Evolutionary conservation across 2,888 invertebrate genomes (phyloP).

Genomic region (Cyclophora punctaria): DNA sequence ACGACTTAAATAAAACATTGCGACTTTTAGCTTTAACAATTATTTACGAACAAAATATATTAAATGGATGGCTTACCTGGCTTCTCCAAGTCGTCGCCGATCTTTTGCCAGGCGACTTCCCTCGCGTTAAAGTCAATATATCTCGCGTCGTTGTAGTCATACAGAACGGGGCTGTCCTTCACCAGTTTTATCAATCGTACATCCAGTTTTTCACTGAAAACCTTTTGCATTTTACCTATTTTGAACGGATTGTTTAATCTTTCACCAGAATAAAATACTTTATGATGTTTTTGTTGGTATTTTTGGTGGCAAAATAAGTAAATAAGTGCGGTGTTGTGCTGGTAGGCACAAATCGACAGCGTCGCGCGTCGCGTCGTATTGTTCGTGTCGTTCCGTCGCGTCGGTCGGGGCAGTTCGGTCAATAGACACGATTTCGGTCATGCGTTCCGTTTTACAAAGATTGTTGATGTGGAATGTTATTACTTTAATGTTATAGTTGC

Average conservation of each 20-base stretch:
- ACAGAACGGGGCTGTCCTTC: constrained; percentile 46
- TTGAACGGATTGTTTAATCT: constrained; percentile 1
- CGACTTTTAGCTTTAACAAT: too few species aligned
- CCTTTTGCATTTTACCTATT: constrained; percentile 17
- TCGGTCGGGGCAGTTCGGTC: background rate
- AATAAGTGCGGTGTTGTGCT: background rate
- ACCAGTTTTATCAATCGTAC: constrained; percentile 48
- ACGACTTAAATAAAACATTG: background rate
- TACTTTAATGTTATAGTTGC: too few species aligned
- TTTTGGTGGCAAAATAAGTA: too few species aligned
- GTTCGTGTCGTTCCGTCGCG: constrained; percentile 19
- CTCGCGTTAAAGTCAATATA: constrained; percentile 63
- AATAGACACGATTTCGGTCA: constrained; percentile 10
- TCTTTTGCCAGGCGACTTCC: constrained; percentile 66
- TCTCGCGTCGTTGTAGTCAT: constrained; percentile 48
- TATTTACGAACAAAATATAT: too few species aligned
- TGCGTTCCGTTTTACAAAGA: constrained; percentile 19
- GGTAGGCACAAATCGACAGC: constrained; percentile 21
- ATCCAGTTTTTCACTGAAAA: constrained; percentile 49
- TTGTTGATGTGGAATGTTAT: background rate
- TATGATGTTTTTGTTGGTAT: background rate
- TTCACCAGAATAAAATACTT: background rate
- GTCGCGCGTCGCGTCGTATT: constrained; percentile 20
- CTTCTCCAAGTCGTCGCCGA: constrained; percentile 56
- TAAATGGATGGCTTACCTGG: constrained; percentile 41